Percentiles rank a stretch among this genome's conserved stretches.
These are phyloP conservation scores for Nebria salina DNA, from an alignment of 2,888 invertebrate genomes.

Conservation along the genomic window DNA sequence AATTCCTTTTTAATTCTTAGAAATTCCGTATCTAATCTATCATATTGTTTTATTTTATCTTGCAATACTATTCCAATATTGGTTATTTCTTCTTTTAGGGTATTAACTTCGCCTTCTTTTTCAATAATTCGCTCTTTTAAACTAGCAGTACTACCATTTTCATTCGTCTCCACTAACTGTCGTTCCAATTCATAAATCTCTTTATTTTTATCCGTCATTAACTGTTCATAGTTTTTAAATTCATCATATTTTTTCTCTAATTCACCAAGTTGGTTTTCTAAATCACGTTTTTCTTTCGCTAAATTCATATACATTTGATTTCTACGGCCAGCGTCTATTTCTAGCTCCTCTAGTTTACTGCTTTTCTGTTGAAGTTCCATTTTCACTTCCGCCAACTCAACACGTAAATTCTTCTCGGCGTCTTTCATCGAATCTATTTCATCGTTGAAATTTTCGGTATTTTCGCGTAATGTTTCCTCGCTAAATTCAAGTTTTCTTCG, in stretches of 20 bases:
- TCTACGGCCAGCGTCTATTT: slow-evolving; percentile 67
- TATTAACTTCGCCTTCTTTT: slow-evolving; percentile 61
- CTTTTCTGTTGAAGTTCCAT: slow-evolving; percentile 67
- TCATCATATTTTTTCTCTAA: slow-evolving; percentile 65
- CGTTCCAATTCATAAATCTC: slow-evolving; percentile 64
- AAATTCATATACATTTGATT: slow-evolving; percentile 69
- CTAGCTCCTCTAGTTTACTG: slow-evolving; percentile 65
- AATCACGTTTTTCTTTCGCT: slow-evolving; percentile 68
- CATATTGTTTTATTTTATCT: slow-evolving; percentile 59
- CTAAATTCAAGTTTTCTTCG: slow-evolving; percentile 67
- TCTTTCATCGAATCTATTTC: slow-evolving; percentile 67
- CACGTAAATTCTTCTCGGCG: slow-evolving; percentile 63
- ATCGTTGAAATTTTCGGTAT: slow-evolving; percentile 62
- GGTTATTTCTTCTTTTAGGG: slow-evolving; percentile 56
- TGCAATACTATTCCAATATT: slow-evolving; percentile 50
- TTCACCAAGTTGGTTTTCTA: slow-evolving; percentile 65
- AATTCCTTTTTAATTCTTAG: slow-evolving; percentile 29
- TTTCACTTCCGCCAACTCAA: slow-evolving; percentile 69
- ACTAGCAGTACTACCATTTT: slow-evolving; percentile 55
- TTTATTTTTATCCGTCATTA: slow-evolving; percentile 67
- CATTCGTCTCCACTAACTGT: slow-evolving; percentile 56
- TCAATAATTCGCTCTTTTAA: slow-evolving; percentile 57
- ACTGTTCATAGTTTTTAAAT: slow-evolving; percentile 65
- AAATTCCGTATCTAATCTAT: slow-evolving; percentile 52
- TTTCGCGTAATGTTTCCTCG: slow-evolving; percentile 66